Percentiles rank a stretch among this genome's conserved stretches.
phyloP scores from a whole-genome alignment of 2,113 vertebrate genomes.

The Colossoma macropomum region DNA sequence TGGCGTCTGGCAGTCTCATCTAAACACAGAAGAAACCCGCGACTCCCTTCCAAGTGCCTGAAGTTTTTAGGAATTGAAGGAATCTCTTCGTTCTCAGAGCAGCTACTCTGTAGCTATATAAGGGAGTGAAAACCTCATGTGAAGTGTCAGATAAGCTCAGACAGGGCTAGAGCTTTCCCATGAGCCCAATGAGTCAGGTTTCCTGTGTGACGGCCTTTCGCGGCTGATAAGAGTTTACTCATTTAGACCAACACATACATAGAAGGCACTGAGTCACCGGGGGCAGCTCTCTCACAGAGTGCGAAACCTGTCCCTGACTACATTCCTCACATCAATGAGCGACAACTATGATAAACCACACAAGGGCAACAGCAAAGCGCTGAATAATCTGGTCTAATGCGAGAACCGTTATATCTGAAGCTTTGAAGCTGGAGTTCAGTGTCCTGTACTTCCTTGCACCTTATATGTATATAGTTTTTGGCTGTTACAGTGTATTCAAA shows the following conservation, averaged over 20 bases:
- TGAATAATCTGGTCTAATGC: background rate
- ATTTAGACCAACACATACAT: background rate
- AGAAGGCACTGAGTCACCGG: background rate
- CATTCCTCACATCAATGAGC: background rate
- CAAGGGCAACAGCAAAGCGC: background rate
- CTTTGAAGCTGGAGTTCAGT: too few species aligned
- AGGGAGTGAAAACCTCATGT: slow-evolving; percentile 31
- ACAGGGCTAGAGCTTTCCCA: slow-evolving; percentile 46
- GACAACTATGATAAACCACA: background rate
- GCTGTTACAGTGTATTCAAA: too few species aligned
- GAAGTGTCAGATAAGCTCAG: slow-evolving; percentile 39
- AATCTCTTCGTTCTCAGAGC: slow-evolving; percentile 37
- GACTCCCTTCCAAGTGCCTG: slow-evolving; percentile 37
- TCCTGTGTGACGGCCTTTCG: slow-evolving; percentile 18
- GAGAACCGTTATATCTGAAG: background rate
- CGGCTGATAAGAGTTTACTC: slow-evolving; percentile 31
- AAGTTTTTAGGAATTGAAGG: slow-evolving; percentile 41
- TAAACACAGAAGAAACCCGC: slow-evolving; percentile 3
- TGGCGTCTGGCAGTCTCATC: background rate
- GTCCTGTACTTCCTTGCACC: too few species aligned
- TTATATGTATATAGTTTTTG: too few species aligned
- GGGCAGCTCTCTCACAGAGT: background rate
- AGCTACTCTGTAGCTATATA: slow-evolving; percentile 52
- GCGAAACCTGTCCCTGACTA: background rate
- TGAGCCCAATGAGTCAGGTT: slow-evolving; percentile 46